These are phyloP conservation scores for Coryphaenoides rupestris DNA, from an alignment of 2,113 vertebrate species.

Conservation along the genomic window DNA sequence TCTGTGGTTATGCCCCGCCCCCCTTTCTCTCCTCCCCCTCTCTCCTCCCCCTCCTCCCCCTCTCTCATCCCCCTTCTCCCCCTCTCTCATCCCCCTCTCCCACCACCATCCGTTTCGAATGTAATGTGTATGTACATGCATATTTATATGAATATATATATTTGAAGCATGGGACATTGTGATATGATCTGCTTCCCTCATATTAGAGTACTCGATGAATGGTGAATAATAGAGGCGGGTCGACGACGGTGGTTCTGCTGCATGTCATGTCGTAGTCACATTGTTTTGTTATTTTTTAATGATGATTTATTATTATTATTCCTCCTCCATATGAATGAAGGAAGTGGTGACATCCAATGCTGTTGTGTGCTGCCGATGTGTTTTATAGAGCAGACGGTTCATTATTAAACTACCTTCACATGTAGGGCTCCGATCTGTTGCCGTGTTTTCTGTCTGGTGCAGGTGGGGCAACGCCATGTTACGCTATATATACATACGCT, in stretches of 20 bases:
- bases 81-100: slow-evolving; percentile 2
- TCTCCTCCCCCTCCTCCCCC: not conserved
- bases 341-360: slow-evolving; percentile 53
- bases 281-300: slow-evolving; percentile 29
- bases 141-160: too few species aligned
- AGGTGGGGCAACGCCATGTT: slow-evolving; percentile 49
- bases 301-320: too few species aligned
- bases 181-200: slow-evolving; percentile 58
- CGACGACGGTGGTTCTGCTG: slow-evolving; percentile 40
- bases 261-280: slow-evolving; percentile 35
- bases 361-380: slow-evolving; percentile 53
- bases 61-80: not conserved
- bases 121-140: slow-evolving; percentile 53
- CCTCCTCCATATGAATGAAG: slow-evolving; percentile 54
- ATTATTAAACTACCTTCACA: slow-evolving; percentile 43
- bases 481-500: slow-evolving; percentile 52
- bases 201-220: slow-evolving; percentile 54
- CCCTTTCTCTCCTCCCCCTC: too few species aligned
- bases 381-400: slow-evolving; percentile 51
- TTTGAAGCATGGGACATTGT: slow-evolving; percentile 60
- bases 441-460: slow-evolving; percentile 54
- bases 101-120: slow-evolving; percentile 39
- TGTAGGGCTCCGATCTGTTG: slow-evolving; percentile 46
- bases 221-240: slow-evolving; percentile 46
- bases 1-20: too few species aligned